Evolutionary conservation across 2,888 invertebrate species (phyloP).

Genomic region (Iselma pallidipennis): DNA sequence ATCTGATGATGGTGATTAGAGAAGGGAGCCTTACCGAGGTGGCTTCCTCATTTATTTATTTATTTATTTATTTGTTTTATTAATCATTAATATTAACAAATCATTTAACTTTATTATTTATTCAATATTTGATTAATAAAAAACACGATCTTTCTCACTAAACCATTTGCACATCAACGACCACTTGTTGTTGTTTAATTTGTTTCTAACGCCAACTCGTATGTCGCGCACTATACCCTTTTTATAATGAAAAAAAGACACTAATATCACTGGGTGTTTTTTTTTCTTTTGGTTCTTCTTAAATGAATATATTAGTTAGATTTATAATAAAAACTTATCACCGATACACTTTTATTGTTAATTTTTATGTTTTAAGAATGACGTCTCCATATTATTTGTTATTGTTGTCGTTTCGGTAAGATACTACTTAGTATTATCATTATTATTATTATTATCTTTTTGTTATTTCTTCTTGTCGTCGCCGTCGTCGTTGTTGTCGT

Average conservation of each 20-base stretch:
- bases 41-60: constrained; percentile 45
- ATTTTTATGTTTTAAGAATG: background rate
- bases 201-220: constrained; percentile 10
- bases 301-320: too few relatives aligned
- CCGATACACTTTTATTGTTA: too few relatives aligned
- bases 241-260: background rate
- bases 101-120: constrained; percentile 2
- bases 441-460: too few relatives aligned
- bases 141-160: too few relatives aligned
- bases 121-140: too few relatives aligned
- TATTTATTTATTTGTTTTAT: constrained; percentile 4
- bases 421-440: too few relatives aligned
- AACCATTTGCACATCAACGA: constrained; percentile 27
- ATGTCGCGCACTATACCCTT: background rate
- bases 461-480: background rate
- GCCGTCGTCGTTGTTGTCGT: background rate
- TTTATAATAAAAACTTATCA: too few relatives aligned
- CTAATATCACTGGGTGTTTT: background rate
- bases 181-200: constrained; percentile 38
- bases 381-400: background rate
- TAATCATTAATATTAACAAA: constrained; percentile 1
- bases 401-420: background rate
- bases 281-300: too few relatives aligned
- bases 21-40: constrained; percentile 42
- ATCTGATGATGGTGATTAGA: constrained; percentile 11